Evolutionary conservation across 1,140 invertebrate genomes (phyloP).

Genomic region (Formica exsecta): DNA sequence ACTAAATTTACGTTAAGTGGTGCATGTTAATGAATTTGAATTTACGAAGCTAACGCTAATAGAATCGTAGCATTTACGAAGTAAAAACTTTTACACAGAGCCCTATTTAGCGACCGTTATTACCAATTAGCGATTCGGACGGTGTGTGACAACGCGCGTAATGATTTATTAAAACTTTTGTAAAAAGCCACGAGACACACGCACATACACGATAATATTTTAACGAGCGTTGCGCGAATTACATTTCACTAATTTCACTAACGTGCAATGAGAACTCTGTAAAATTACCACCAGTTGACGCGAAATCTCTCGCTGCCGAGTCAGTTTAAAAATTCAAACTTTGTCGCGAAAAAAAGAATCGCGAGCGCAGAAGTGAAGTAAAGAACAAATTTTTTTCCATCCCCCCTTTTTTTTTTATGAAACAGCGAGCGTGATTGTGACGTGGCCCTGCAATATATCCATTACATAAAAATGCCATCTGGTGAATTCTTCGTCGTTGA

Average conservation of each 20-base stretch:
- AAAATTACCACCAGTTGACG: background rate
- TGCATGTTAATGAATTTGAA: conserved; percentile 55
- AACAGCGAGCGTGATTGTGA: background rate
- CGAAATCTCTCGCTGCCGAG: background rate
- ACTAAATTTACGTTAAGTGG: conserved; percentile 46
- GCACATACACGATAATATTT: conserved; percentile 33
- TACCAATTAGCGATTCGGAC: conserved; percentile 34
- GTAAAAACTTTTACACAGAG: conserved; percentile 15
- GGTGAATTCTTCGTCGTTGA: too few relatives aligned
- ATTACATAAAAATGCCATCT: conserved; percentile 10
- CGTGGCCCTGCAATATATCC: background rate
- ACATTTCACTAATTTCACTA: conserved; percentile 18
- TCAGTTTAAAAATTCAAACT: conserved; percentile 1
- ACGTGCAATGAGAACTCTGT: background rate
- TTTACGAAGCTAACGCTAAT: conserved; percentile 40
- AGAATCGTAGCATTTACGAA: conserved; percentile 33
- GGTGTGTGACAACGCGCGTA: background rate
- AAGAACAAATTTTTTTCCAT: background rate
- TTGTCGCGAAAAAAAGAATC: background rate
- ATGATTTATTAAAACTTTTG: conserved; percentile 60
- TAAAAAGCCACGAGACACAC: background rate
- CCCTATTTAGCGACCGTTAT: conserved; percentile 28
- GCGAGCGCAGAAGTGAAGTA: background rate
- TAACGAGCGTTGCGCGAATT: conserved; percentile 25
- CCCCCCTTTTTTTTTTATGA: background rate